Conservation (phyloP, 2,113 vertebrate genomes). For the Panthera leo region DNA sequence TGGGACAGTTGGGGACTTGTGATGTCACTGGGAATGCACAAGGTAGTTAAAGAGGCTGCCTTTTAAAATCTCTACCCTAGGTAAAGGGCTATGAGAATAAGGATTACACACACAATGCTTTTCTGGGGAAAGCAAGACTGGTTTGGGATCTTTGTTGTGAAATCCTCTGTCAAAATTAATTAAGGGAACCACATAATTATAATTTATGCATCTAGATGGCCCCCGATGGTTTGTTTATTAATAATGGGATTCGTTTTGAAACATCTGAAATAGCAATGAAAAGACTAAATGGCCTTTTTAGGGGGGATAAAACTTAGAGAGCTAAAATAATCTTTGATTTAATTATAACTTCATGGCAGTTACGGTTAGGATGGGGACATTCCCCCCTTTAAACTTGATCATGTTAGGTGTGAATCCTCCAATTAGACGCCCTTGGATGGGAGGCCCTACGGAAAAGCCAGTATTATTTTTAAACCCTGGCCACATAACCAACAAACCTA, state of each 20-base stretch:
- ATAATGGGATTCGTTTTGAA: conserved; percentile 78
- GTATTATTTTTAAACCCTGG: neutral
- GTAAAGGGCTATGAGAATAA: conserved; percentile 10
- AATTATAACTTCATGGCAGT: neutral
- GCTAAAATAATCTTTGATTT: neutral
- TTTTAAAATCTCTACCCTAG: neutral
- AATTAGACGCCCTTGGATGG: neutral
- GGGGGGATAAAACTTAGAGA: neutral
- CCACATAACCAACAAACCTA: neutral
- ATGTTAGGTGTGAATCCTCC: neutral
- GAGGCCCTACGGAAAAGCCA: neutral
- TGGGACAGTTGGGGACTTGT: neutral
- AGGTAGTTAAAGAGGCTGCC: neutral
- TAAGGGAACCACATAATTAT: conserved; percentile 82
- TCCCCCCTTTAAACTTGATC: neutral
- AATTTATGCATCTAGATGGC: conserved; percentile 77
- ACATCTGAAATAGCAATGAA: conserved; percentile 73
- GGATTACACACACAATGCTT: neutral
- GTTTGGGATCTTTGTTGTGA: conserved; percentile 77
- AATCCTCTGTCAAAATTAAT: conserved; percentile 83
- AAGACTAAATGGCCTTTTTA: conserved; percentile 73
- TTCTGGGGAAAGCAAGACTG: conserved; percentile 41
- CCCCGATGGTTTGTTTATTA: conserved; percentile 80
- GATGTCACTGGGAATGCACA: neutral
- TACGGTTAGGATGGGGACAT: neutral